Percentiles rank a stretch among this genome's conserved stretches.
These are phyloP conservation scores for Ptychodera flava DNA, from an alignment of 35 echinoderm and acorn worm species.

Conservation along the genomic window DNA sequence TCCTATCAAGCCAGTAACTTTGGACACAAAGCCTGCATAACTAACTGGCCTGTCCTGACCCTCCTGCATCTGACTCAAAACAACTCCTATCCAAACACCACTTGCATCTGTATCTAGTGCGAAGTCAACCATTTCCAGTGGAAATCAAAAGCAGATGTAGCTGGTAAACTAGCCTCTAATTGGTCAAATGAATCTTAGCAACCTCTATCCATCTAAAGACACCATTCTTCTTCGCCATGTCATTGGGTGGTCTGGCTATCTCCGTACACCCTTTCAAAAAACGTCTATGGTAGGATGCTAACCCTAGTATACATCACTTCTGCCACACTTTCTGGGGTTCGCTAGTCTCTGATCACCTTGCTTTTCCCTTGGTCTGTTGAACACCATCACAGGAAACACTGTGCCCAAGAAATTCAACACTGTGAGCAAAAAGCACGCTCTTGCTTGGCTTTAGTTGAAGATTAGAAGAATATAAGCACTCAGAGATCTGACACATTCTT, in stretches of 20 bases:
- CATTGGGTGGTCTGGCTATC: constrained; percentile 35
- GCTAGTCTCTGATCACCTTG: constrained; percentile 28
- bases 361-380: constrained; percentile 29
- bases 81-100: constrained; percentile 10
- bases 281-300: constrained; percentile 46
- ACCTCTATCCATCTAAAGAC: constrained; percentile 22
- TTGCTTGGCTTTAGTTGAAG: constrained; percentile 53
- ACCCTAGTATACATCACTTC: constrained; percentile 43
- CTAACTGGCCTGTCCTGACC: constrained; percentile 33
- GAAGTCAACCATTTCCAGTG: constrained; percentile 18
- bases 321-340: constrained; percentile 6
- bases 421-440: constrained; percentile 28
- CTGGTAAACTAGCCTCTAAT: constrained; percentile 19
- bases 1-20: background rate
- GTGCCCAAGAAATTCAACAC: constrained; percentile 59
- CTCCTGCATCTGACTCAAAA: constrained; percentile 45
- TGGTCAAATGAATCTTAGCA: constrained; percentile 30
- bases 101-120: constrained; percentile 63
- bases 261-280: constrained; percentile 36
- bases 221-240: constrained; percentile 19
- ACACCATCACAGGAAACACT: constrained; percentile 23
- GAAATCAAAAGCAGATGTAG: constrained; percentile 44
- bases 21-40: constrained; percentile 24
- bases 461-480: constrained; percentile 1
- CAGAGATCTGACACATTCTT: constrained; percentile 16